Base-by-base conservation (phyloP, 2,113 vertebrate species). In the Rissa tridactyla region DNA sequence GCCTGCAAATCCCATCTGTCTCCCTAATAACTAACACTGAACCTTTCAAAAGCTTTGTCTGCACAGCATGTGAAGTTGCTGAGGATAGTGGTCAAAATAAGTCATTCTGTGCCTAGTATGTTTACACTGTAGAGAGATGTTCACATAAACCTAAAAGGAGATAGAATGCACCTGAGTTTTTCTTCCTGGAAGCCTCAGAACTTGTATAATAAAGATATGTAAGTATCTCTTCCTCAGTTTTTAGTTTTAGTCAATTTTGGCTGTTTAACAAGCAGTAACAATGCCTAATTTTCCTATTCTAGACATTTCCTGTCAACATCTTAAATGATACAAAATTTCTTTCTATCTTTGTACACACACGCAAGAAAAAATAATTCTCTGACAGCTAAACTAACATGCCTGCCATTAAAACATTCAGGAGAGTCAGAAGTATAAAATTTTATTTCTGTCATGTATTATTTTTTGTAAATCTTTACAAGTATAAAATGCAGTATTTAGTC, bases 11-110 rank as follows among this genome's bases (percentile, higher is more conserved):
- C 47, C 15, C 72, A 84, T 92, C 46, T 94, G 18, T 95, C 80
- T 89, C 69, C 36, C 13, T 86, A 90, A 95, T 80, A 70, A 66
- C 76, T 58, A 77, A n/a, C 76, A 91, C 4, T 19, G 76, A 92
- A 94, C 6, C 38, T 87, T 89, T 89, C 60, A 86, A 64, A 95
- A 88, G 26, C 26, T 94, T 92, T 91, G 55, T 55, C 73, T 88
- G 68, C 12, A 3, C 69, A 86, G 42, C 16, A 64, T 38, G 17
- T 44, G 77, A 79, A 71, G 16, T 44, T 96, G 77, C 40, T 87
- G 65, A 94, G 34, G 40, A 68, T 5, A 82, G 77, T 68, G 61
- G 61, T 66, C 65, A 64, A 89, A 89, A 86, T 89, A 78, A 94
- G 55, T 91, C 42, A 70, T 90, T 70, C n/a, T 29, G 5, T 8